A percentile compares a stretch with the other conserved stretches of the same genome.
Conservation (phyloP, 2,888 invertebrate species). For the Drosophila emarginata region DNA sequence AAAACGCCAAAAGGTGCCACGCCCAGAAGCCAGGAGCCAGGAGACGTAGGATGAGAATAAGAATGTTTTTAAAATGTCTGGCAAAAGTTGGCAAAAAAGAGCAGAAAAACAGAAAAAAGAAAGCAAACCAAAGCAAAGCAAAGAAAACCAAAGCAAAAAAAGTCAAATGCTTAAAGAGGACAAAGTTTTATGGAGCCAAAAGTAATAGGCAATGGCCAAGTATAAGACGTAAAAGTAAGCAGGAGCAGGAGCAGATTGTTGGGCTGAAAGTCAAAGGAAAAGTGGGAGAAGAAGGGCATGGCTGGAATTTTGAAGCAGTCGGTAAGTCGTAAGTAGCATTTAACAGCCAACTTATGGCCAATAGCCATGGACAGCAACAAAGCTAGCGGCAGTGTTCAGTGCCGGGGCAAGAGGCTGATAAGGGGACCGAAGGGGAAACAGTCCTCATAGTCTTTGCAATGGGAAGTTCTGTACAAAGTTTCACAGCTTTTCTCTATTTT, state of each 20-base stretch:
- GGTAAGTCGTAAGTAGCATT: constrained; percentile 73
- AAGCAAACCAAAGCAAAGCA: constrained; percentile 15
- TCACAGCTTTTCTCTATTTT: not conserved
- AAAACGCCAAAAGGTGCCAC: constrained; percentile 76
- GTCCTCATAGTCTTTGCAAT: not conserved
- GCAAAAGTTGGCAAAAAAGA: constrained; percentile 56
- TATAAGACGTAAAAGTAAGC: constrained; percentile 9
- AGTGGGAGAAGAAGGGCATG: constrained; percentile 1
- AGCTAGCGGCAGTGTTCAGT: not conserved
- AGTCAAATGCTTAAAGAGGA: constrained; percentile 68
- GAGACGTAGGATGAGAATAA: not conserved
- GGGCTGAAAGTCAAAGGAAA: not conserved
- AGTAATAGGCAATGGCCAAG: constrained; percentile 70
- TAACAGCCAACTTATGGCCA: constrained; percentile 74
- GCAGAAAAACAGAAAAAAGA: constrained; percentile 36
- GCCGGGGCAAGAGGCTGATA: not conserved
- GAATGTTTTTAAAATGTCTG: constrained; percentile 55
- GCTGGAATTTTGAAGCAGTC: constrained; percentile 56
- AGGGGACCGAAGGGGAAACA: not conserved
- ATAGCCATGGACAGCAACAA: constrained; percentile 20
- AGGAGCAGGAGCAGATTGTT: constrained; percentile 1
- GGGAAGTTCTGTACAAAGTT: not conserved
- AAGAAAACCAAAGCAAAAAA: constrained; percentile 51
- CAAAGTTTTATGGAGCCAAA: constrained; percentile 73
- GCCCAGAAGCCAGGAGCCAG: constrained; percentile 51